Evolutionary conservation across 2,888 invertebrate species (phyloP), one percentile per base, ranked within the genome.

Genomic region (Meloe dianella): DNA sequence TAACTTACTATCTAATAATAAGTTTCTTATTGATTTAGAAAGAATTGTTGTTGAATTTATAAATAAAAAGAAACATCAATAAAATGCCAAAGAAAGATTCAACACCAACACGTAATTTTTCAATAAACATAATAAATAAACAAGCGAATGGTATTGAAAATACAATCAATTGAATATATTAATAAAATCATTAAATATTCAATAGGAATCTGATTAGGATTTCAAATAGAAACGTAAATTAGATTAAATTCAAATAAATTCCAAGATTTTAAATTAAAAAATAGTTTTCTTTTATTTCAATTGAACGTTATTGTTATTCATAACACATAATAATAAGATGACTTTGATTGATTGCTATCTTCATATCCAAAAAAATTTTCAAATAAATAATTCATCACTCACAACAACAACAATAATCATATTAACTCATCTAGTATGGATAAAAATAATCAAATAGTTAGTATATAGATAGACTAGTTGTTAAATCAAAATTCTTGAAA

Each of bases 291-390:
- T 47, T 20, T 47, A 47, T 47, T 47, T 22, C 14, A 14, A 35
- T 35, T 12, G 14, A 14, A 14, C 12, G 9, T 14, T 14, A 35
- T 35, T 35, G 3, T 22, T 47, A 47, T 47, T 47, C 47, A 47
- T 20, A 47, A 22, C 10, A 9, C 1, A 17, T 17, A 41, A n/a
- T 41, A 47, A 47, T 2, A 22, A 22, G 51, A 51, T 51, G 51
- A 51, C 51, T 51, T 51, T 51, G 51, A 51, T 51, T 51, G 51
- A 51, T 51, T 51, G 24, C 12, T 20, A 22, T 51, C 22, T 51
- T 4, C 22, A 51, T 51, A 7, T 20, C 8, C 22, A 51, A 51
- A 47, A 47, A 38, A 14, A 38, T n/a, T n/a, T 32, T 7, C 7
- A 10, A 41, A 41, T 51, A 51, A 51, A 51, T 51, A 51, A 51